Evolutionary conservation across 1,140 invertebrate species (phyloP).

Genomic region (Papilio polyxenes): DNA sequence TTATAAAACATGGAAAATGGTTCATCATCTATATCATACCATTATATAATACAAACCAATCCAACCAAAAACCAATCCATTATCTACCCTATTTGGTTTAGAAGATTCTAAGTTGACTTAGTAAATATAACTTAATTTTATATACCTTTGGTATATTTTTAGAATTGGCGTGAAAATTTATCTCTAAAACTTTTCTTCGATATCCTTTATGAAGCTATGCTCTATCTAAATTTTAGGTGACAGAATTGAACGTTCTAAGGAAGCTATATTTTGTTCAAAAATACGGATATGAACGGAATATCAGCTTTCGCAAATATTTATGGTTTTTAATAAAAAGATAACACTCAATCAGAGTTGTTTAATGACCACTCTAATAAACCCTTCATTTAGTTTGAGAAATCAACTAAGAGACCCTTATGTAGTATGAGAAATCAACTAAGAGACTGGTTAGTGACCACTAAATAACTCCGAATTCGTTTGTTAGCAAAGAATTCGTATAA

Average conservation of each 20-base stretch:
- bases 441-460: too few relatives aligned
- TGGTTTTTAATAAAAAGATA: neutral
- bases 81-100: neutral
- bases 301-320: neutral
- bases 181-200: slow-evolving; percentile 14
- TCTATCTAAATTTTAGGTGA: slow-evolving; percentile 14
- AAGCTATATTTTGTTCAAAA: slow-evolving; percentile 11
- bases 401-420: too few relatives aligned
- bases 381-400: too few relatives aligned
- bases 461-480: too few relatives aligned
- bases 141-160: neutral
- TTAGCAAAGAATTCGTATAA: neutral
- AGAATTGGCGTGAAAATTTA: slow-evolving; percentile 1
- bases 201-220: neutral
- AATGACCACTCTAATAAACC: neutral
- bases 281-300: neutral
- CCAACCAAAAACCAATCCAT: neutral
- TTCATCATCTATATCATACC: too few relatives aligned
- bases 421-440: too few relatives aligned
- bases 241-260: neutral
- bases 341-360: neutral
- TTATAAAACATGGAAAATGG: too few relatives aligned
- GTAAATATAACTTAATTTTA: neutral
- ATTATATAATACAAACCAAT: too few relatives aligned
- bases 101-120: neutral